Evolutionary conservation across 2,888 invertebrate genomes (phyloP).

Genomic region (Nymphalis polychloros): DNA sequence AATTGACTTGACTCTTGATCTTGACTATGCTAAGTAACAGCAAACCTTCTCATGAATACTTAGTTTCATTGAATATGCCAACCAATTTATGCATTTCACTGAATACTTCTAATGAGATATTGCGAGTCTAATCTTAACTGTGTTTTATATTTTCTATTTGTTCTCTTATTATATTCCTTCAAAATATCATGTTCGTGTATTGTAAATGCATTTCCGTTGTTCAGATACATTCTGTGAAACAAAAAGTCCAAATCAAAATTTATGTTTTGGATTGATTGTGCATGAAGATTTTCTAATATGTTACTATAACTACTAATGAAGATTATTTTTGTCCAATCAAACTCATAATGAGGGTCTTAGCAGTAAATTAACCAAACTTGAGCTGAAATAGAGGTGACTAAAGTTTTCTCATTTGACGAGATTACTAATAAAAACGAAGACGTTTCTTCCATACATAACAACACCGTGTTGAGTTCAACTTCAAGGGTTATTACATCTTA

Average conservation of each 20-base stretch:
- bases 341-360: conserved; percentile 33
- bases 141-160: not conserved
- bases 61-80: conserved; percentile 1
- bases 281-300: conserved; percentile 5
- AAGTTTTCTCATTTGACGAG: conserved; percentile 50
- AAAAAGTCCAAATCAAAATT: no score
- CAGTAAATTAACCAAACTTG: conserved; percentile 40
- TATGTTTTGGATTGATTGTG: not conserved
- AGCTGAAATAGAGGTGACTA: conserved; percentile 41
- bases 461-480: conserved; percentile 7
- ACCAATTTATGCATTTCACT: not conserved
- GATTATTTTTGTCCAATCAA: conserved; percentile 17
- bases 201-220: no score
- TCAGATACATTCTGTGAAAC: no score
- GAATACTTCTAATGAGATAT: not conserved
- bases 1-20: conserved; percentile 7
- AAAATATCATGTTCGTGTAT: no score
- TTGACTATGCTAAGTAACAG: not conserved
- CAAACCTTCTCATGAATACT: not conserved
- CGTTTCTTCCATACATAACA: conserved; percentile 37
- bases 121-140: not conserved
- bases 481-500: not conserved
- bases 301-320: conserved; percentile 8
- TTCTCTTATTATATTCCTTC: not conserved
- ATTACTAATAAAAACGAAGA: conserved; percentile 46